Evolutionary conservation across 1,140 invertebrate species (phyloP), one percentile per base, ranked within the genome.

Genomic region (Nomia melanderi): DNA sequence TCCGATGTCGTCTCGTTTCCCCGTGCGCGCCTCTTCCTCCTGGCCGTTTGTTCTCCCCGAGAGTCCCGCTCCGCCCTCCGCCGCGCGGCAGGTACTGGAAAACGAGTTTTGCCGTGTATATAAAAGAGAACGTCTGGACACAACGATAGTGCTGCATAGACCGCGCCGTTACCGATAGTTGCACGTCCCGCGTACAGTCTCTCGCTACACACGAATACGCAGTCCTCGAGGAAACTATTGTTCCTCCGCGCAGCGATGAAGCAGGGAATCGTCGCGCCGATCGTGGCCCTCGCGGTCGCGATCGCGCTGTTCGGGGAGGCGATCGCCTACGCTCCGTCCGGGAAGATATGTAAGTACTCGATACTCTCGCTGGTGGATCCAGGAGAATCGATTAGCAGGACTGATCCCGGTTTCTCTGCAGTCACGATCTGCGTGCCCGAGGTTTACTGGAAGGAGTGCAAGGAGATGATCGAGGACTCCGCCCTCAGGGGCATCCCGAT

Each of bases 371-470:
- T n/a, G n/a, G n/a, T n/a, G n/a, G n/a, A n/a, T n/a, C n/a, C n/a
- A n/a, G n/a, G n/a, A n/a, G n/a, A n/a, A n/a, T n/a, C n/a, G n/a
- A n/a, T n/a, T n/a, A n/a, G n/a, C n/a, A n/a, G 8, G 3, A 36
- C 8, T 36, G 8, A 36, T 36, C 3, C 8, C 3, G 8, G 47
- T 17, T 33, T 25, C 5, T n/a, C 25, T 36, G 1, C 82, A 96
- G 95, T 95, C 85, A 95, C 94, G 86, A 93, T 96, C 93, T 96
- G 95, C 87, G 95, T 96, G 27, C 95, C 95, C 0, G 90, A 94
- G 60, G 93, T 93, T 53, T 93, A 94, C 47, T 87, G 94, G 83
- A 89, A 94, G 12, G 92, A 94, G 33, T 96, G 96, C 89, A 89
- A 93, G 71, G 91, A 94, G 33, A 95, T 96, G 93, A 90, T 95